Conservation (phyloP, 2,888 invertebrate species). For the Ganaspis brasiliensis region DNA sequence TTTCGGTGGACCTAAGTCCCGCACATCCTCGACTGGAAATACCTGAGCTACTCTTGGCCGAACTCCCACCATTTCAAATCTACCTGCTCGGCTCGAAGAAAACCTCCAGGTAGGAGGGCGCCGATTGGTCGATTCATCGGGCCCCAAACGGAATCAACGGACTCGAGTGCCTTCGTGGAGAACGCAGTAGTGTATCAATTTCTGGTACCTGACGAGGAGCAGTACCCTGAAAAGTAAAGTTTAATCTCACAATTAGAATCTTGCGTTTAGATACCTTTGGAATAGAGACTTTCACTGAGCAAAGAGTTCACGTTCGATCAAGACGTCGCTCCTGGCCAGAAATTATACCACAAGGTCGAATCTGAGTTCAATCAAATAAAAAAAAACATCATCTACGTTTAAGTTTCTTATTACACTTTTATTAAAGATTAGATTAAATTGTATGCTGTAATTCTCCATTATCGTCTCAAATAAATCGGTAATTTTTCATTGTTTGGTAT, state of each 20-base stretch:
- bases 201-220: background rate
- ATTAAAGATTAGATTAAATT: too few relatives aligned
- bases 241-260: background rate
- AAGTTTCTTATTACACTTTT: too few relatives aligned
- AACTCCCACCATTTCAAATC: constrained; percentile 49
- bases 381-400: background rate
- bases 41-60: constrained; percentile 70
- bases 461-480: too few relatives aligned
- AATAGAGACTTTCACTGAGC: constrained; percentile 27
- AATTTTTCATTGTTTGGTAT: too few relatives aligned
- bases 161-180: constrained; percentile 58
- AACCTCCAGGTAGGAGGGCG: constrained; percentile 61
- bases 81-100: constrained; percentile 65
- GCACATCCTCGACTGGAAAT: constrained; percentile 78
- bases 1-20: constrained; percentile 66
- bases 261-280: background rate
- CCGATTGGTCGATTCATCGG: constrained; percentile 61
- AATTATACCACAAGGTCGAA: constrained; percentile 5
- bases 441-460: too few relatives aligned
- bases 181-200: constrained; percentile 26
- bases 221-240: too few relatives aligned
- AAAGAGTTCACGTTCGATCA: background rate
- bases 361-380: background rate
- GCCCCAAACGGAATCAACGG: constrained; percentile 59
- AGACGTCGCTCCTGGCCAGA: constrained; percentile 14